phyloP scores from a whole-genome alignment of 2,797 vertebrate genomes.

The Arrhamphus sclerolepis region DNA sequence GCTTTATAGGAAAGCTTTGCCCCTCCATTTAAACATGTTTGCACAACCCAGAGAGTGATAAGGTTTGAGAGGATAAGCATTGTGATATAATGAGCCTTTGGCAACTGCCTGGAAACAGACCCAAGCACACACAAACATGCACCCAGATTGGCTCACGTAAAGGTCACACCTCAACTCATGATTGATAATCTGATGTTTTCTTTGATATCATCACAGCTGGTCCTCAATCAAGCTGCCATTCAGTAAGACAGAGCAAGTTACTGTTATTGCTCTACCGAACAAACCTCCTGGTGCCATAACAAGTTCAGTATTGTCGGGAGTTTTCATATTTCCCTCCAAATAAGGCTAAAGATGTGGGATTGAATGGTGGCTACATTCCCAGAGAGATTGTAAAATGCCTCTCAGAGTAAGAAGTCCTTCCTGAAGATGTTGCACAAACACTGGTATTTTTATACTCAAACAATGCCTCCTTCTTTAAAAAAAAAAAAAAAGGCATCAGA shows the following conservation, averaged over 20 bases:
- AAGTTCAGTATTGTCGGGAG: constrained; percentile 11
- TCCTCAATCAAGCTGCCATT: constrained; percentile 16
- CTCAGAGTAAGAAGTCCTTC: constrained; percentile 22
- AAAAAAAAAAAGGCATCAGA: constrained; percentile 30
- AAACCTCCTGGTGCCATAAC: background rate
- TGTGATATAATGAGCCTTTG: constrained; percentile 32
- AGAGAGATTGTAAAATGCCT: constrained; percentile 13
- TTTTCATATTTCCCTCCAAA: constrained; percentile 3
- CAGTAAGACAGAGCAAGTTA: constrained; percentile 2
- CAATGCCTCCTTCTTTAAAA: constrained; percentile 35
- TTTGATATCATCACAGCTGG: constrained; percentile 18
- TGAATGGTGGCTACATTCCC: constrained; percentile 6
- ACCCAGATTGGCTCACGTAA: constrained; percentile 27
- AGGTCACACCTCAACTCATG: constrained; percentile 27
- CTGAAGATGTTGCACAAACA: constrained; percentile 28
- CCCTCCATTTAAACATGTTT: constrained; percentile 34
- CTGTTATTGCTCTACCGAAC: background rate
- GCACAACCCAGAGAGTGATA: constrained; percentile 43
- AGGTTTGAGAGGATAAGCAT: constrained; percentile 18
- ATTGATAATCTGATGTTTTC: constrained; percentile 33
- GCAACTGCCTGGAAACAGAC: constrained; percentile 40
- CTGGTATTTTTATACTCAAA: constrained; percentile 50
- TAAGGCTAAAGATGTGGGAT: constrained; percentile 8
- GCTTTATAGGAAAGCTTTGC: constrained; percentile 16
- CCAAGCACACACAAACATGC: constrained; percentile 27